A percentile compares a stretch with the other conserved stretches of the same genome.
Evolutionary conservation across 2,888 invertebrate genomes (phyloP).

Genomic region (Myathropa florea): DNA sequence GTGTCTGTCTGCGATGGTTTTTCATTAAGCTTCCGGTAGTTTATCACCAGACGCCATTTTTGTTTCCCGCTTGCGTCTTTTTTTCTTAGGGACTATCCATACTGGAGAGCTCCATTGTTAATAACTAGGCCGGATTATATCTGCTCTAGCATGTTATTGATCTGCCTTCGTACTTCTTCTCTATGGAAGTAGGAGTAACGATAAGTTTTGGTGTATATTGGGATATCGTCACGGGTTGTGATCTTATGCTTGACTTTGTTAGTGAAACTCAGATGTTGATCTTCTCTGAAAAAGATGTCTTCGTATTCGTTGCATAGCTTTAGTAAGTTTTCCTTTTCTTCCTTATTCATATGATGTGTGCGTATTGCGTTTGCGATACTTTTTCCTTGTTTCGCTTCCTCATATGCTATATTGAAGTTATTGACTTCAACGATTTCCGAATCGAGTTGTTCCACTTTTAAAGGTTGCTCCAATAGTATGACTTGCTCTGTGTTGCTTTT

Average conservation of each 20-base stretch:
- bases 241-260: conserved; percentile 9
- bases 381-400: not conserved
- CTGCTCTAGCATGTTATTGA: not conserved
- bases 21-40: too few species aligned
- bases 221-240: not conserved
- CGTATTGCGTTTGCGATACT: not conserved
- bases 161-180: not conserved
- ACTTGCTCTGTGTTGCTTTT: not conserved
- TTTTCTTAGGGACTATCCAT: too few species aligned
- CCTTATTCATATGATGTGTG: not conserved
- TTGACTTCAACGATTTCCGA: too few species aligned
- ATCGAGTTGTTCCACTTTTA: too few species aligned
- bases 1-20: too few species aligned
- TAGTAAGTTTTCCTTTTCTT: not conserved
- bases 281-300: too few species aligned
- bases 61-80: too few species aligned
- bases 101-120: too few species aligned
- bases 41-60: too few species aligned
- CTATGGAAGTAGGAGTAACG: not conserved
- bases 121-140: not conserved
- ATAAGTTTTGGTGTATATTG: not conserved
- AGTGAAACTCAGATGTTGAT: too few species aligned
- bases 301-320: not conserved
- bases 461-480: not conserved
- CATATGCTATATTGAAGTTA: not conserved